Percentiles rank a stretch among this genome's conserved stretches.
phyloP scores from a whole-genome alignment of 1,140 invertebrate genomes.

The Drosophila equinoxialis region DNA sequence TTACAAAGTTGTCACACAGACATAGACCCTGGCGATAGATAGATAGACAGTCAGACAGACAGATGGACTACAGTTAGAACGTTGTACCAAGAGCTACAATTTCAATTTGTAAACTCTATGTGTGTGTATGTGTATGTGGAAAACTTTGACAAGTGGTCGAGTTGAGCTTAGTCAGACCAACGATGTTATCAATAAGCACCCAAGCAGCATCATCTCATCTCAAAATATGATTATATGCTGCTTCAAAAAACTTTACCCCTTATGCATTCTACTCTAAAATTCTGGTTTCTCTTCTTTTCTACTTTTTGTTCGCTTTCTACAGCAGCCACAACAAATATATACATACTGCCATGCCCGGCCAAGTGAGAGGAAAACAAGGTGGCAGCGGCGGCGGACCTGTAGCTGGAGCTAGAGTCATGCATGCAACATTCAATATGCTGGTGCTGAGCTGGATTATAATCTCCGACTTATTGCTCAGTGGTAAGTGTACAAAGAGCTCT shows the following conservation, averaged over 20 bases:
- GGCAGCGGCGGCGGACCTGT: conserved; percentile 17
- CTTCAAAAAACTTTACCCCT: conserved; percentile 49
- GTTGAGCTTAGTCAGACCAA: conserved; percentile 10
- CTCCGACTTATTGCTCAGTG: conserved; percentile 78
- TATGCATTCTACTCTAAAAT: conserved; percentile 36
- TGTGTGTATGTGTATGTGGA: not conserved
- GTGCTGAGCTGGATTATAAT: conserved; percentile 79
- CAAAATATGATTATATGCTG: conserved; percentile 66
- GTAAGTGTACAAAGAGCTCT: conserved; percentile 61
- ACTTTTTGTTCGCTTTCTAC: not conserved
- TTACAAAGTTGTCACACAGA: conserved; percentile 62
- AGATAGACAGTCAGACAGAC: not conserved
- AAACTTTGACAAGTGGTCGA: conserved; percentile 56
- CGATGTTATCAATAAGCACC: conserved; percentile 70
- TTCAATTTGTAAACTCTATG: conserved; percentile 45
- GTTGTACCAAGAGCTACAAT: conserved; percentile 30
- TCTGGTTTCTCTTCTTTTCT: not conserved
- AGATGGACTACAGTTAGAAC: conserved; percentile 25
- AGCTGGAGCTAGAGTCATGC: conserved; percentile 30
- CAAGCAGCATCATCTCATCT: conserved; percentile 47
- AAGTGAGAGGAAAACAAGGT: conserved; percentile 11
- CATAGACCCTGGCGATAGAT: conserved; percentile 21
- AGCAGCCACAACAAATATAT: conserved; percentile 40
- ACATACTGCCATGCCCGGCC: conserved; percentile 49
- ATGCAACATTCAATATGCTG: conserved; percentile 72